Percentiles rank a stretch among this genome's conserved stretches.
Evolutionary conservation across 1,140 invertebrate genomes (phyloP).

Genomic region (Drosophila sp.): DNA sequence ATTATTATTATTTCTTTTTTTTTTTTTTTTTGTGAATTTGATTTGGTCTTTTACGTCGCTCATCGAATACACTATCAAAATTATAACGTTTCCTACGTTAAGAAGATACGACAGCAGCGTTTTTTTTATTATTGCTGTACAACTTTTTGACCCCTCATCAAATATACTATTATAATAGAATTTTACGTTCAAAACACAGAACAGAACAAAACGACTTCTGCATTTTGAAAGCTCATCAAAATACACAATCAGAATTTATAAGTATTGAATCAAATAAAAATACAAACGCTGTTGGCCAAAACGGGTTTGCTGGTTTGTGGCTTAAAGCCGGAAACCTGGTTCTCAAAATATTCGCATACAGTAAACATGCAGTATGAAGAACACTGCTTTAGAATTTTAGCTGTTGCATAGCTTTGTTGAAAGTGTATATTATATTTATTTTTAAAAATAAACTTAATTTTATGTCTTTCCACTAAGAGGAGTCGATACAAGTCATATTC

Average conservation of each 20-base stretch:
- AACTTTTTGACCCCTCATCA: conserved; percentile 18
- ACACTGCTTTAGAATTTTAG: neutral
- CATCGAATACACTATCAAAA: conserved; percentile 14
- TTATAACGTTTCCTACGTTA: neutral
- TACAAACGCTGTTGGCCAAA: conserved; percentile 41
- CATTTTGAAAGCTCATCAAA: no score
- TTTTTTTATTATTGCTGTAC: conserved; percentile 19
- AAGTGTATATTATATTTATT: no score
- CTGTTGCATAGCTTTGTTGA: no score
- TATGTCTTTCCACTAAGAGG: neutral
- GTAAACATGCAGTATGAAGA: neutral
- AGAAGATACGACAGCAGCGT: conserved; percentile 33
- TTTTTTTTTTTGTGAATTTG: neutral
- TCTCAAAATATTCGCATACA: conserved; percentile 14
- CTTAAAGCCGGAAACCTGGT: conserved; percentile 64
- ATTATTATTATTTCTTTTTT: no score
- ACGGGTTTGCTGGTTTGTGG: conserved; percentile 54
- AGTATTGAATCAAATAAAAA: conserved; percentile 2
- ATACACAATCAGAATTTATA: neutral
- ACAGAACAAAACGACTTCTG: no score
- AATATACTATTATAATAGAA: no score
- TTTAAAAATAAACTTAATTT: neutral
- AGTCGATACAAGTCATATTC: neutral
- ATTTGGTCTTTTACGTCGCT: conserved; percentile 19
- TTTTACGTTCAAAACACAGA: no score